A percentile compares a stretch with the other conserved stretches of the same genome.
phyloP scores from a whole-genome alignment of 1,140 invertebrate species.

The Mactra quadrangularis region DNA sequence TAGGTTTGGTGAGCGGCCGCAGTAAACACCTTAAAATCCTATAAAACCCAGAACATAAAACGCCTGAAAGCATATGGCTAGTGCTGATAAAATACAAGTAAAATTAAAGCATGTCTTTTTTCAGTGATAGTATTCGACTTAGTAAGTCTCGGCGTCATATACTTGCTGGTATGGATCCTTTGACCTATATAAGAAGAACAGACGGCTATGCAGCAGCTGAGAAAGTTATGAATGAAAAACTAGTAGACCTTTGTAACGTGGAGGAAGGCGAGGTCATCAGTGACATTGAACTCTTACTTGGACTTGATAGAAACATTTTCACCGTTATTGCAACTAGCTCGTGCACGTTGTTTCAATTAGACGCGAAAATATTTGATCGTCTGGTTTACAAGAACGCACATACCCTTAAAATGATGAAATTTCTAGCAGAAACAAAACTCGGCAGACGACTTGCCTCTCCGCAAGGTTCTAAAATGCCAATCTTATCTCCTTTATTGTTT shows the following conservation, averaged over 20 bases:
- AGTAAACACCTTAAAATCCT: too few relatives aligned
- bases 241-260: constrained; percentile 49
- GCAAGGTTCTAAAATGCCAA: constrained; percentile 52
- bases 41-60: too few relatives aligned
- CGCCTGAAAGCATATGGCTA: too few relatives aligned
- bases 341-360: constrained; percentile 48
- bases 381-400: constrained; percentile 54
- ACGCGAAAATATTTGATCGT: constrained; percentile 52
- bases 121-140: not conserved
- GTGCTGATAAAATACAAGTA: too few relatives aligned
- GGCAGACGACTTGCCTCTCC: constrained; percentile 14
- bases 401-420: constrained; percentile 58
- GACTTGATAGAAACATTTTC: constrained; percentile 50
- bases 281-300: constrained; percentile 52
- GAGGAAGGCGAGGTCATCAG: constrained; percentile 56
- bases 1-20: too few relatives aligned
- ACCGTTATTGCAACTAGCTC: constrained; percentile 40
- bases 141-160: constrained; percentile 25
- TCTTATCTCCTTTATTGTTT: constrained; percentile 48
- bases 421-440: constrained; percentile 51
- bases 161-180: constrained; percentile 52
- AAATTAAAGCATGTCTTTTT: too few relatives aligned
- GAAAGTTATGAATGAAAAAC: constrained; percentile 47
- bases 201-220: constrained; percentile 59
- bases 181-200: constrained; percentile 46